Base-by-base conservation (phyloP, 2,888 invertebrate genomes). In the Rhagonycha fulva region DNA sequence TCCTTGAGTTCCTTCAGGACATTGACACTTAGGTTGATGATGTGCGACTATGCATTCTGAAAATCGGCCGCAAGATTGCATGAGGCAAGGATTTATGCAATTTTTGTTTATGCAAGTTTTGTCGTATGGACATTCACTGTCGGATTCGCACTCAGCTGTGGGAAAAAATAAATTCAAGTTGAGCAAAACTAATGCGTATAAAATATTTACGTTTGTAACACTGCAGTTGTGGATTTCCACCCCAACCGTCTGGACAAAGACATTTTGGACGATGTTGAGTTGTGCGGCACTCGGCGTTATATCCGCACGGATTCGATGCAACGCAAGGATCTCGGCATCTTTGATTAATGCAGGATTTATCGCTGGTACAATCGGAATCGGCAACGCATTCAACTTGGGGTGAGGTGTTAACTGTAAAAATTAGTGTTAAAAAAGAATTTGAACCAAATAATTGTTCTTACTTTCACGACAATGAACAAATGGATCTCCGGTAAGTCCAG, bases 1-100 rank as follows among this genome's bases (percentile, higher is more conserved):
- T 62, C 96, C 96, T 87, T 95, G 96, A 5, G 94, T 96, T 63
- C 96, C 97, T 1, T 91, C 88, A 62, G 96, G 96, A 86, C 97
- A 97, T 75, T 91, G 90, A 83, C 97, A 97, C 76, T 94, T 93
- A 0, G 95, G 93, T 72, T 91, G 91, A 85, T 97, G 97, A 62
- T 93, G 92, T 79, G 93, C 91, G 0, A 93, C 93, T 66, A 91
- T 88, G 84, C 97, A 97, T 79, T 92, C 90, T 3, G 96, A 95
- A 28, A 94, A 94, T 62, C 93, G 92, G 10, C 96, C 96, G 83
- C 97, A 97, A 1, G 92, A 91, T 11, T 92, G 89, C 4, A 87
- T 85, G 24, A 88, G 83, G 84, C 96, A 97, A 0, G 96, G 96
- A 84, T 94, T 93, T 72, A 94, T 90, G 84, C 96, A 96, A 83